Percentiles rank a stretch among this genome's conserved stretches.
These are phyloP conservation scores for Mormyrus hasselquistii DNA, from an alignment of 2,797 vertebrate species.

Conservation along the genomic window DNA sequence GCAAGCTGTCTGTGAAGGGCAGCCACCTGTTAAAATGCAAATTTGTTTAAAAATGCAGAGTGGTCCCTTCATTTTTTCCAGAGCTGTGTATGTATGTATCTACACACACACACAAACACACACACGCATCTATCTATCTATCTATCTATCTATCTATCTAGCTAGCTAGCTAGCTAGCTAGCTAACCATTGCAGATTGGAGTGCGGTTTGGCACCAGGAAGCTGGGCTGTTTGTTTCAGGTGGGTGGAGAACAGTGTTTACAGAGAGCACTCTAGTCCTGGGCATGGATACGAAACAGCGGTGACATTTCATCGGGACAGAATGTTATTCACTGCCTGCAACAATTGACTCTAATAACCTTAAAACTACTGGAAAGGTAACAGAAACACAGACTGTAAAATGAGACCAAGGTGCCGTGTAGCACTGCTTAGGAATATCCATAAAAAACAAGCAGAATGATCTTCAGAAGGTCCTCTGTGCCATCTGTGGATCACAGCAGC, in stretches of 20 bases:
- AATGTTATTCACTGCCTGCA: background rate
- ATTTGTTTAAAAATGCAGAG: background rate
- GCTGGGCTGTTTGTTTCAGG: background rate
- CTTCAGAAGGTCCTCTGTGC: slow-evolving; percentile 1
- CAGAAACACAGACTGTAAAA: background rate
- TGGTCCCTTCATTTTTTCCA: background rate
- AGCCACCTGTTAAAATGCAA: too few species aligned
- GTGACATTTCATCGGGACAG: background rate
- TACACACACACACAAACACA: too few species aligned
- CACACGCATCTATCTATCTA: too few species aligned
- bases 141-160: background rate
- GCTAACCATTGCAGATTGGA: background rate
- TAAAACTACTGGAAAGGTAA: background rate
- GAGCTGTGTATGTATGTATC: background rate
- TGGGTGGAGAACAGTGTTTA: background rate
- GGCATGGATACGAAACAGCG: background rate
- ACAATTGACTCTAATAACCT: background rate
- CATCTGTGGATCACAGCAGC: background rate
- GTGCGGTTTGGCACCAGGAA: background rate
- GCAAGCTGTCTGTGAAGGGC: too few species aligned
- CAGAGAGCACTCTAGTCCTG: background rate
- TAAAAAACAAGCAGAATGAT: background rate
- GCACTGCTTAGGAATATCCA: background rate
- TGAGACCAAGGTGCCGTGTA: background rate
- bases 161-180: background rate